Evolutionary conservation across 2,888 invertebrate genomes (phyloP).

Genomic region (Ophioninae sp.): DNA sequence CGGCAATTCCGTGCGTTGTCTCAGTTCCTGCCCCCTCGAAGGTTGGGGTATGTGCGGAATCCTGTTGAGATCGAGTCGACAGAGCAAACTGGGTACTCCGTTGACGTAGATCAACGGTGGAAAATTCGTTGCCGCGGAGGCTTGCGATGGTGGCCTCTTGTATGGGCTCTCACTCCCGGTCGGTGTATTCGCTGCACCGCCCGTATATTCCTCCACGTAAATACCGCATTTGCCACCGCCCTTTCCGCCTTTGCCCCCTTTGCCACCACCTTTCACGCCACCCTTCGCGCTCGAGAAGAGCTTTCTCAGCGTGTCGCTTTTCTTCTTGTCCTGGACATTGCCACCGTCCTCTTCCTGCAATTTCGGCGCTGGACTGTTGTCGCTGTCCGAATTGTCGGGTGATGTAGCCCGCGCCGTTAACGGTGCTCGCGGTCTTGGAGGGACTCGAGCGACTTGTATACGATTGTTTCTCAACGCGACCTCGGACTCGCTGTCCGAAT

Average conservation of each 20-base stretch:
- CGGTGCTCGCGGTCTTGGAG: constrained; percentile 74
- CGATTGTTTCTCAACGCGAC: constrained; percentile 72
- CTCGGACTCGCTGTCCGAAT: constrained; percentile 78
- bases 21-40: constrained; percentile 81
- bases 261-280: constrained; percentile 83
- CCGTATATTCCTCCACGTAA: constrained; percentile 79
- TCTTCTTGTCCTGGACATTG: constrained; percentile 86
- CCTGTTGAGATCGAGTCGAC: constrained; percentile 80
- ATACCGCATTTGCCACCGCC: constrained; percentile 86
- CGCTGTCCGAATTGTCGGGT: constrained; percentile 79
- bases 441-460: constrained; percentile 73
- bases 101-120: constrained; percentile 73
- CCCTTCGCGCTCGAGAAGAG: constrained; percentile 83
- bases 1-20: constrained; percentile 81
- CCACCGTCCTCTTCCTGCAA: constrained; percentile 82
- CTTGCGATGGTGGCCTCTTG: constrained; percentile 75
- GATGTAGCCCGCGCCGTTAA: constrained; percentile 78
- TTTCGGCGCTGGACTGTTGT: constrained; percentile 79
- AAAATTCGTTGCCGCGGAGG: constrained; percentile 65
- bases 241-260: constrained; percentile 85
- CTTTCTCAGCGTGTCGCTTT: constrained; percentile 86
- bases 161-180: constrained; percentile 81
- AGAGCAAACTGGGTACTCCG: constrained; percentile 78
- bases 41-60: constrained; percentile 78
- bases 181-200: constrained; percentile 76